Conservation (phyloP, 2,797 vertebrate genomes). For the Pitangus sulphuratus region DNA sequence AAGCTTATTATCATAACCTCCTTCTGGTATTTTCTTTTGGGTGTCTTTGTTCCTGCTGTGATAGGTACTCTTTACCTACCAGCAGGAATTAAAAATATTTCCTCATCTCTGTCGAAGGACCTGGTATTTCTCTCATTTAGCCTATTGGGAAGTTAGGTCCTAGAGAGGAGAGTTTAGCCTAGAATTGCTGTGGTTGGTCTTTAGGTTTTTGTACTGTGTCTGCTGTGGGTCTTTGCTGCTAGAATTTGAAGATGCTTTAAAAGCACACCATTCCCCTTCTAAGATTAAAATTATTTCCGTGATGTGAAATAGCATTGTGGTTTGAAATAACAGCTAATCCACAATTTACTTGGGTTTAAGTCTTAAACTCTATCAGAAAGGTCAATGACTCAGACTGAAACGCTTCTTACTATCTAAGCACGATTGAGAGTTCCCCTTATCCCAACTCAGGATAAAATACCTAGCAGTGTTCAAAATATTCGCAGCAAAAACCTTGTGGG, state of each 20-base stretch:
- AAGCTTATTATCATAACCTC: slow-evolving; percentile 19
- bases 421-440: background rate
- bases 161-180: background rate
- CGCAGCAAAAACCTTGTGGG: background rate
- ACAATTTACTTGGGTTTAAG: background rate
- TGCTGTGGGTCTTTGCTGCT: background rate
- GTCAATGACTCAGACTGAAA: background rate
- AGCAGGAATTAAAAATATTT: slow-evolving; percentile 9
- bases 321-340: background rate
- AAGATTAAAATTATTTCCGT: background rate
- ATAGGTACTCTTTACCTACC: background rate
- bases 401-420: background rate
- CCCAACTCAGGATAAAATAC: background rate
- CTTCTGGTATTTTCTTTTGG: slow-evolving; percentile 35
- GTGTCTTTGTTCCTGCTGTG: background rate
- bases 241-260: background rate
- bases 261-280: background rate
- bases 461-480: background rate
- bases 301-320: background rate
- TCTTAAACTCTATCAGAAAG: background rate
- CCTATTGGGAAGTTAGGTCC: background rate
- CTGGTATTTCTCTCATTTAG: background rate
- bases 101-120: background rate
- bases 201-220: background rate
- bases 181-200: background rate